These are phyloP conservation scores for Drosophila lutescens DNA, from an alignment of 2,888 invertebrate species.

Conservation along the genomic window DNA sequence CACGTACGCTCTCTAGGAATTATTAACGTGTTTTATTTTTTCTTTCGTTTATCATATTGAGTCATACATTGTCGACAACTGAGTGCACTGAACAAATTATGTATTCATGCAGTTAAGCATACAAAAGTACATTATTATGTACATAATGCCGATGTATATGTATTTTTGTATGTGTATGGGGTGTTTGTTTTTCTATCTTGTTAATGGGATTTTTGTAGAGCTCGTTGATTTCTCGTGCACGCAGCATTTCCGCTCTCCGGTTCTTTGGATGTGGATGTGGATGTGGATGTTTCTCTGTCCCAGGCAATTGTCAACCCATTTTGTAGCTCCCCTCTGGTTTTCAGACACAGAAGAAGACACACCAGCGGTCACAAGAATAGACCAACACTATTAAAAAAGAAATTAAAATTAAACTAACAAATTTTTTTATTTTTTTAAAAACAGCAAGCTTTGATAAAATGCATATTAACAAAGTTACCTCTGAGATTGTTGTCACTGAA, in stretches of 20 bases:
- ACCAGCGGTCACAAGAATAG: background rate
- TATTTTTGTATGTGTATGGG: background rate
- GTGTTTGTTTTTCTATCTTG: slow-evolving; percentile 8
- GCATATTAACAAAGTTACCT: background rate
- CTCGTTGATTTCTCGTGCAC: slow-evolving; percentile 33
- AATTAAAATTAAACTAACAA: no score
- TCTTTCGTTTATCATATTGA: slow-evolving; percentile 8
- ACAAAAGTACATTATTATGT: background rate
- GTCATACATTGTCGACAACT: slow-evolving; percentile 2
- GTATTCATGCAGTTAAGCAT: slow-evolving; percentile 17
- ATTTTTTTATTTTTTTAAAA: no score
- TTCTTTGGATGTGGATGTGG: background rate
- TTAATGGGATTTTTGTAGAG: slow-evolving; percentile 22
- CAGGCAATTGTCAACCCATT: slow-evolving; percentile 31
- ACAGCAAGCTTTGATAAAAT: background rate
- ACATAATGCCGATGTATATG: background rate
- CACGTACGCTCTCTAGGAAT: slow-evolving; percentile 3
- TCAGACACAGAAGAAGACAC: slow-evolving; percentile 10
- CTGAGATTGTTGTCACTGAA: background rate
- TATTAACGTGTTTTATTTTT: background rate
- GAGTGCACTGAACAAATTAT: slow-evolving; percentile 5
- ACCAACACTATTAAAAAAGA: background rate
- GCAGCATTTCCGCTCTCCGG: slow-evolving; percentile 32
- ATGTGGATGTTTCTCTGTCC: slow-evolving; percentile 11
- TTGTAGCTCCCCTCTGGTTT: slow-evolving; percentile 14